These are phyloP conservation scores for Larimichthys crocea DNA, from an alignment of 2,113 vertebrate genomes.

Conservation along the genomic window DNA sequence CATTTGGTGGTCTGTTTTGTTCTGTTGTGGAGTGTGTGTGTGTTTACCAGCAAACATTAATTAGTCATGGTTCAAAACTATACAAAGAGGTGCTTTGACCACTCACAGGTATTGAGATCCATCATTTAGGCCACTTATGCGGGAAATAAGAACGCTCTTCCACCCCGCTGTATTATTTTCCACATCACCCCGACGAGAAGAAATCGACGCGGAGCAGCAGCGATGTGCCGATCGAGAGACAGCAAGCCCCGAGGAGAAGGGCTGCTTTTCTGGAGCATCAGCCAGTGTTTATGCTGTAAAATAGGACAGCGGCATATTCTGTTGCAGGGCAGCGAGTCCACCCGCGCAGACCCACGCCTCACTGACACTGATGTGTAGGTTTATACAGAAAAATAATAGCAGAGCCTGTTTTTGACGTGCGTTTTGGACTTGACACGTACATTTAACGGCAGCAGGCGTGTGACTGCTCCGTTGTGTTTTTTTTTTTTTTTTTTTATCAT, in stretches of 20 bases:
- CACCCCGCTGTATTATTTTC: background rate
- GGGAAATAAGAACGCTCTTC: background rate
- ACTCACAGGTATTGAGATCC: background rate
- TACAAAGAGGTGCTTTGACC: background rate
- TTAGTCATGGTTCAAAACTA: background rate
- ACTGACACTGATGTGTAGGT: slow-evolving; percentile 10
- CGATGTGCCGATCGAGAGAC: background rate
- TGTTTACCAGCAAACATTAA: background rate
- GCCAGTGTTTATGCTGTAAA: slow-evolving; percentile 26
- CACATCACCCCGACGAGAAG: background rate
- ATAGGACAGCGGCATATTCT: slow-evolving; percentile 26
- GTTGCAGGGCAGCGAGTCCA: slow-evolving; percentile 32
- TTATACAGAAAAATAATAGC: slow-evolving; percentile 8
- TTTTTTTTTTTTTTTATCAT: background rate
- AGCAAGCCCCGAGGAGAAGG: background rate
- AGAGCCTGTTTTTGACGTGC: slow-evolving; percentile 4
- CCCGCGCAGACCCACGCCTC: background rate
- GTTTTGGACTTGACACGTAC: background rate
- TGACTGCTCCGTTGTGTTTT: no score
- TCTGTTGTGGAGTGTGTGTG: no score
- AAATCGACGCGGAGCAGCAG: background rate
- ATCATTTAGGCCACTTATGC: background rate
- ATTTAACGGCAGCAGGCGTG: background rate
- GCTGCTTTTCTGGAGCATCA: slow-evolving; percentile 25
- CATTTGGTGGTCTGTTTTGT: background rate